Percentiles rank a stretch among this genome's conserved stretches.
Conservation (phyloP, 2,888 invertebrate species). For the Orthosia incerta region DNA sequence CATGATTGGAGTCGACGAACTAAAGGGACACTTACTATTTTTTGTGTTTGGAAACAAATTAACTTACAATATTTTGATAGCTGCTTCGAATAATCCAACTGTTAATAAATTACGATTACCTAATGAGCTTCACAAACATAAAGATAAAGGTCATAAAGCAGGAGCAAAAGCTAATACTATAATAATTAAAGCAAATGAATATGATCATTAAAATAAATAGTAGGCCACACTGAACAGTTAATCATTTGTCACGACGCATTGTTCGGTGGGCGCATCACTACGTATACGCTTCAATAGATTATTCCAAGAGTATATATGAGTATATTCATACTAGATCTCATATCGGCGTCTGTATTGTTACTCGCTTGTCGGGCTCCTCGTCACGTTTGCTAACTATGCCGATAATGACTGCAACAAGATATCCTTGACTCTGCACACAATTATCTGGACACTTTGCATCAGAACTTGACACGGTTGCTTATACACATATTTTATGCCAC, state of each 20-base stretch:
- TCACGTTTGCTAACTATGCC: constrained; percentile 69
- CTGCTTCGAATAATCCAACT: background rate
- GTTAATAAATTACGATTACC: background rate
- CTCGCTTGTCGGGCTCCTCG: constrained; percentile 60
- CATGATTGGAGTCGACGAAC: constrained; percentile 45
- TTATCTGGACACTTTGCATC: constrained; percentile 88
- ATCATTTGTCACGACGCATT: constrained; percentile 50
- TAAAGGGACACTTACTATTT: background rate
- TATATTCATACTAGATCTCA: constrained; percentile 58
- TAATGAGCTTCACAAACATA: background rate
- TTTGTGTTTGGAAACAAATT: background rate
- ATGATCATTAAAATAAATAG: constrained; percentile 33
- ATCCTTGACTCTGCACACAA: constrained; percentile 88
- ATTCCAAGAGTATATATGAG: constrained; percentile 38
- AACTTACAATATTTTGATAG: background rate
- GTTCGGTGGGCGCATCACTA: constrained; percentile 25
- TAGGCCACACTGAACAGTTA: constrained; percentile 34
- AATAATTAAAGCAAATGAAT: constrained; percentile 25
- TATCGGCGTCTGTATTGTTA: constrained; percentile 62
- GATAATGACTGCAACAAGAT: constrained; percentile 81
- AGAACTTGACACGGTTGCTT: constrained; percentile 83
- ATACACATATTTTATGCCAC: constrained; percentile 64
- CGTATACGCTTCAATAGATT: constrained; percentile 43
- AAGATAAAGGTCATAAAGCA: constrained; percentile 3
- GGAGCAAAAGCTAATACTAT: constrained; percentile 17